Conservation (phyloP, 2,113 vertebrate species). For the Zingel zingel region DNA sequence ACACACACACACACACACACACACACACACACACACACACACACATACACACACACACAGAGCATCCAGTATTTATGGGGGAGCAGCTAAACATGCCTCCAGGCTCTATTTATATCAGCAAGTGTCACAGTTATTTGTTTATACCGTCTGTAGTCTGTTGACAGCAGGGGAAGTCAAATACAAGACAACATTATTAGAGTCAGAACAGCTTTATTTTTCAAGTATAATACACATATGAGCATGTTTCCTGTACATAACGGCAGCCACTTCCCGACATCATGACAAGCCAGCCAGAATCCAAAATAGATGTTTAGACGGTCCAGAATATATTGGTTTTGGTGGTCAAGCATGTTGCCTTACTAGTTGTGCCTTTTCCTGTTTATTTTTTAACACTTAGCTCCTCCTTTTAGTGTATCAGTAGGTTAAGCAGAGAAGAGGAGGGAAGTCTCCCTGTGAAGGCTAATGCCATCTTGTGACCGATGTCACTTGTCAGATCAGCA, state of each 20-base stretch:
- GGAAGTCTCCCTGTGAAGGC: conserved; percentile 19
- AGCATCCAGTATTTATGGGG: conserved; percentile 41
- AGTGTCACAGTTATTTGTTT: conserved; percentile 28
- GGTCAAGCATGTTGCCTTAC: conserved; percentile 1
- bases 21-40: neutral
- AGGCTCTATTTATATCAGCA: conserved; percentile 32
- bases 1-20: neutral
- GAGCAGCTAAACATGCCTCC: conserved; percentile 28
- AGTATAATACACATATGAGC: neutral
- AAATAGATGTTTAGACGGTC: conserved; percentile 41
- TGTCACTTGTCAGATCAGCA: conserved; percentile 54
- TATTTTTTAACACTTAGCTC: conserved; percentile 12
- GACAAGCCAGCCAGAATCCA: conserved; percentile 7
- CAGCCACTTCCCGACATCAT: conserved; percentile 21
- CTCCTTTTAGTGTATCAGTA: conserved; percentile 17
- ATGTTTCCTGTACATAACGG: conserved; percentile 10
- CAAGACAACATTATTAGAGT: conserved; percentile 4
- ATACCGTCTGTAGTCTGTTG: neutral
- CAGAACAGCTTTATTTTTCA: conserved; percentile 1
- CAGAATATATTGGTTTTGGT: conserved; percentile 26
- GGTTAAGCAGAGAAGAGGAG: conserved; percentile 14
- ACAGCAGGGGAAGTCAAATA: conserved; percentile 31
- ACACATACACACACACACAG: neutral
- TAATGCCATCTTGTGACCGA: conserved; percentile 52
- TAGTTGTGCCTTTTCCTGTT: conserved; percentile 26